A percentile compares a stretch with the other conserved stretches of the same genome.
These are phyloP conservation scores for Luperina nickerlii DNA, from an alignment of 2,888 invertebrate genomes.

Conservation along the genomic window DNA sequence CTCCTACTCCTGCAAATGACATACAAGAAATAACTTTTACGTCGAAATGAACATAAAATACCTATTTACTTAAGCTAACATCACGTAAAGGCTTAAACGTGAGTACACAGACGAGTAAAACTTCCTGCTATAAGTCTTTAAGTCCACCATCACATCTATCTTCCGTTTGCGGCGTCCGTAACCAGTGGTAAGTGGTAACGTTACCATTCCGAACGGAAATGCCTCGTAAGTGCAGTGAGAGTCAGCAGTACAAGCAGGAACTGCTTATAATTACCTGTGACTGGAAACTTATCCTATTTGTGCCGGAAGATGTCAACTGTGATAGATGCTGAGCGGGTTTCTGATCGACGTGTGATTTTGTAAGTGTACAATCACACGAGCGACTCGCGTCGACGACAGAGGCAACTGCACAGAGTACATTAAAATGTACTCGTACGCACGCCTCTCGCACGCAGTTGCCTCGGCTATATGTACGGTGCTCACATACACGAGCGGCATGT, in stretches of 20 bases:
- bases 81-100: neutral
- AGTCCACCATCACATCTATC: constrained; percentile 11
- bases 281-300: constrained; percentile 24
- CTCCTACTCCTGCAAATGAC: neutral
- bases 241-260: constrained; percentile 33
- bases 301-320: constrained; percentile 30
- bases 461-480: too few relatives aligned
- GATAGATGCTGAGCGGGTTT: neutral
- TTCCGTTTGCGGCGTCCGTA: constrained; percentile 27
- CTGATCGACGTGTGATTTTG: neutral
- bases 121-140: constrained; percentile 41
- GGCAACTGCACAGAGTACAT: too few relatives aligned
- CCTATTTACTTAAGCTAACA: constrained; percentile 20
- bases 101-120: constrained; percentile 29
- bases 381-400: too few relatives aligned
- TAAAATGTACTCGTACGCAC: too few relatives aligned
- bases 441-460: too few relatives aligned
- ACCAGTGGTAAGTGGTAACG: constrained; percentile 30
- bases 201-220: constrained; percentile 51
- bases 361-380: neutral
- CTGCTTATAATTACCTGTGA: constrained; percentile 37
- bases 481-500: too few relatives aligned
- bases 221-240: constrained; percentile 33
- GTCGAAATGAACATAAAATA: neutral
- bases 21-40: constrained; percentile 1